Evolutionary conservation across 2,888 invertebrate genomes (phyloP), one percentile per base, ranked within the genome.

Genomic region (Mesodorylaimus sp.): DNA sequence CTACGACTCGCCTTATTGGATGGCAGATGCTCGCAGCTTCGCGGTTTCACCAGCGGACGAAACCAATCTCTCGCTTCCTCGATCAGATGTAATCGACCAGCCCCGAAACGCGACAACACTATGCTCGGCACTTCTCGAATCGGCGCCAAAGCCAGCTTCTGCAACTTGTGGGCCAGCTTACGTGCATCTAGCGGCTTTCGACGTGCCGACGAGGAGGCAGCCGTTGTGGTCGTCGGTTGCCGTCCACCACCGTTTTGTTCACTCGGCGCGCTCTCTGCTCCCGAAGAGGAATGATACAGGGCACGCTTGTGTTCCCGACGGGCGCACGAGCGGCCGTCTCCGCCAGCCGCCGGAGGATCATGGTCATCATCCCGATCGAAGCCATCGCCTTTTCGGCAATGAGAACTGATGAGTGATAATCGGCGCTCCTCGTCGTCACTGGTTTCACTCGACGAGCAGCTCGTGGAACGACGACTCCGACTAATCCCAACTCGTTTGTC

Each of bases 381-480:
- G 16, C 55, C 54, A 25, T 57, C 54, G 23, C 59, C 57, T 47
- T 58, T 54, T 42, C 53, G 52, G 26, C 53, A 48, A 5, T 45
- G 53, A 42, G 29, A 13, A 23, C 37, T 25, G 5, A 50, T 19
- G 2, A 50, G 23, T n/a, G 24, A 23, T 23, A 47, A 28, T 3
- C 48, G 48, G 7, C 28, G 25, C 10, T 47, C 48, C 3, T 23
- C 83, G 52, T 73, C 73, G 66, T 88, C 88, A 52, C 87, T 87
- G 3, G 89, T 83, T 68, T 91, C 89, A 0, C 88, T 88, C 47
- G 87, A 88, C 59, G 87, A 87, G 65, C 88, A 88, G 48, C 87
- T 87, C 3, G 85, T 66, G 7, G 47, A 51, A 2, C 52, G 49
- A 2, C 52, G 47, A 21, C 25, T 28, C 1, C 39, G 29, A 3